Conservation (phyloP, 2,888 invertebrate species). For the Leptinotarsa haldemani region DNA sequence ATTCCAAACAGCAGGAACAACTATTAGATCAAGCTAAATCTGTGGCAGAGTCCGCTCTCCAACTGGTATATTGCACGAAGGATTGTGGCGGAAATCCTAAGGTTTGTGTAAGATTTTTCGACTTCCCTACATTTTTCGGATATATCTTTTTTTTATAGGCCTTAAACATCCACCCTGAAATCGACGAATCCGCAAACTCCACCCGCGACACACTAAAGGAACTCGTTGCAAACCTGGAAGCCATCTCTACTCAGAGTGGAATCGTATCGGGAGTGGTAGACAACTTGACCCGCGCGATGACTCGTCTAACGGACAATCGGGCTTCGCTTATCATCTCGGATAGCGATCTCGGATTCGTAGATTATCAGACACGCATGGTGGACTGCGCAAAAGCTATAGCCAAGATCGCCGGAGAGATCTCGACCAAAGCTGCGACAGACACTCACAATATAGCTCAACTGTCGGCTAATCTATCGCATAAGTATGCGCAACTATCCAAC, state of each 20-base stretch:
- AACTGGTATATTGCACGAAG: slow-evolving; percentile 85
- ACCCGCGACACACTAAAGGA: slow-evolving; percentile 86
- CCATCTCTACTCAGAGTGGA: slow-evolving; percentile 88
- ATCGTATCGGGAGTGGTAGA: slow-evolving; percentile 91
- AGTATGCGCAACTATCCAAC: slow-evolving; percentile 85
- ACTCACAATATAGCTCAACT: slow-evolving; percentile 78
- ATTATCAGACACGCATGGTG: slow-evolving; percentile 98
- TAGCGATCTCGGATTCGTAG: slow-evolving; percentile 82
- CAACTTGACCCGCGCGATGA: slow-evolving; percentile 89
- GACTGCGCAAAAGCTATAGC: slow-evolving; percentile 94
- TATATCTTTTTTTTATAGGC: slow-evolving; percentile 69
- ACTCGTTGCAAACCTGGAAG: slow-evolving; percentile 81
- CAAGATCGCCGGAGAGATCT: slow-evolving; percentile 92
- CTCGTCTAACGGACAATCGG: slow-evolving; percentile 80
- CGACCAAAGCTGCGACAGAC: slow-evolving; percentile 83
- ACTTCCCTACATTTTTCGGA: no score
- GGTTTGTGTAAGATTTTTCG: slow-evolving; percentile 62
- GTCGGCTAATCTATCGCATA: slow-evolving; percentile 87
- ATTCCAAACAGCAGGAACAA: slow-evolving; percentile 87
- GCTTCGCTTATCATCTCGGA: slow-evolving; percentile 79
- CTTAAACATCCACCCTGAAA: slow-evolving; percentile 80
- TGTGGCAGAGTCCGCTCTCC: slow-evolving; percentile 91
- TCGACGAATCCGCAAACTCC: slow-evolving; percentile 83
- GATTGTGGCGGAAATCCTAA: slow-evolving; percentile 94
- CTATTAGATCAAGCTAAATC: slow-evolving; percentile 93